These are phyloP conservation scores for Cygnus buccinator DNA, from an alignment of 2,113 vertebrate species.

Conservation along the genomic window DNA sequence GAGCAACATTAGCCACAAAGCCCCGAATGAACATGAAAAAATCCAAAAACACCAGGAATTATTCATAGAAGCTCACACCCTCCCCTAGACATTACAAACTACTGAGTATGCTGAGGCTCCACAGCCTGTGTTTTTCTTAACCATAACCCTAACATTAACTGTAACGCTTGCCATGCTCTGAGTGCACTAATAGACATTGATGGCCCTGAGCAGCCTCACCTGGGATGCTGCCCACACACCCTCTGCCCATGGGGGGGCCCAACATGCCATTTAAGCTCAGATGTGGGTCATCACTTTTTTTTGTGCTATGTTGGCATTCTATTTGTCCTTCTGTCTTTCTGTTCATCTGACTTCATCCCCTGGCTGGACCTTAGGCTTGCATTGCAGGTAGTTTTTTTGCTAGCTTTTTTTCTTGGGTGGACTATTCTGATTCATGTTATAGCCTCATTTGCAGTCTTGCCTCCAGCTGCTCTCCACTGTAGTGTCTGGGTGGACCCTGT, in stretches of 20 bases:
- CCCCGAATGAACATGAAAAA: background rate
- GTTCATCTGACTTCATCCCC: fast-evolving
- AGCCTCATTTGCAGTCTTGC: background rate
- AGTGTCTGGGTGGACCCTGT: background rate
- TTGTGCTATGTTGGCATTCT: fast-evolving
- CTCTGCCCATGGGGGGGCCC: background rate
- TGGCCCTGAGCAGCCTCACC: background rate
- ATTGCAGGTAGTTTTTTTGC: background rate
- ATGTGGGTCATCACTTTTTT: fast-evolving
- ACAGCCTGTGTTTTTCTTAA: background rate
- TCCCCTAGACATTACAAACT: background rate
- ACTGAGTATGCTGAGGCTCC: background rate
- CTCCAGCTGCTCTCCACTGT: background rate
- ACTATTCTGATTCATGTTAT: background rate
- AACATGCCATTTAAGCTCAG: background rate
- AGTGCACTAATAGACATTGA: background rate
- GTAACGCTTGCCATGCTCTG: fast-evolving
- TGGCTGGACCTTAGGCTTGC: background rate
- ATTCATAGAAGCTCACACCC: background rate
- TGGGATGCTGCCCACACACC: background rate
- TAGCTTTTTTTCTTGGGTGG: background rate
- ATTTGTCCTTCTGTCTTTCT: fast-evolving
- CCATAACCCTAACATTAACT: background rate
- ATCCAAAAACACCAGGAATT: background rate
- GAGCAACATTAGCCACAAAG: slow-evolving; percentile 37